Percentiles rank a stretch among this genome's conserved stretches.
These are phyloP conservation scores for Potorous gilbertii DNA, from an alignment of 2,797 vertebrate genomes.

Conservation along the genomic window DNA sequence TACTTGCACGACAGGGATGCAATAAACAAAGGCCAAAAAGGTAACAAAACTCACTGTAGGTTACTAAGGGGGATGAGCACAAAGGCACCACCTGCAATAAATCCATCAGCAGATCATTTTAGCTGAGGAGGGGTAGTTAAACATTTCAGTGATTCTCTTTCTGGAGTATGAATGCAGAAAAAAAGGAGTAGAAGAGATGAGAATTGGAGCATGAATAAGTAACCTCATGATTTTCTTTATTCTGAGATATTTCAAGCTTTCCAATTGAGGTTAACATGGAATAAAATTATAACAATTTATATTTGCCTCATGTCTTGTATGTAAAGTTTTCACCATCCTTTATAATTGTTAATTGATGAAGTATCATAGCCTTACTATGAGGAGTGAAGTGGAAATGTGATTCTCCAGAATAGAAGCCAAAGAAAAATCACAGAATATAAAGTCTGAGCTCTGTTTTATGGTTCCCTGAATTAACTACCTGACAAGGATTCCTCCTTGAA, in stretches of 20 bases:
- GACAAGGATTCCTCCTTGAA: conserved; percentile 16
- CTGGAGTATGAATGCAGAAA: background rate
- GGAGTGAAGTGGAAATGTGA: conserved; percentile 1
- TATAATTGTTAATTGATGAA: conserved; percentile 41
- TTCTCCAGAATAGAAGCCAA: conserved; percentile 39
- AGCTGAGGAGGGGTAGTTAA: conserved; percentile 61
- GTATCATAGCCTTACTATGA: background rate
- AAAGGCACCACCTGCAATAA: conserved; percentile 56
- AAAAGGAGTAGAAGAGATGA: background rate
- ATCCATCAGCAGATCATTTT: conserved; percentile 74
- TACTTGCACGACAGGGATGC: conserved; percentile 26
- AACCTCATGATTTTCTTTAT: conserved; percentile 32
- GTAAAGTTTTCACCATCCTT: background rate
- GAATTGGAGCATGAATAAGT: background rate
- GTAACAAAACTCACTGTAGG: conserved; percentile 44
- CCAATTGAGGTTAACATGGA: background rate
- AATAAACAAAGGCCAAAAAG: conserved; percentile 43
- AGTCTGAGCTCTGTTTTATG: background rate
- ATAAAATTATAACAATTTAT: background rate
- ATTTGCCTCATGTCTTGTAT: background rate
- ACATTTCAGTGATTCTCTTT: conserved; percentile 27
- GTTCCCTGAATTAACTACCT: conserved; percentile 35
- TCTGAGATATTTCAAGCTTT: background rate
- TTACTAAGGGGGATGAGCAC: conserved; percentile 26
- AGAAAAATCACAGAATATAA: conserved; percentile 43